Evolutionary conservation across 1,140 invertebrate genomes (phyloP).

Genomic region (Eriocheir sinensis): DNA sequence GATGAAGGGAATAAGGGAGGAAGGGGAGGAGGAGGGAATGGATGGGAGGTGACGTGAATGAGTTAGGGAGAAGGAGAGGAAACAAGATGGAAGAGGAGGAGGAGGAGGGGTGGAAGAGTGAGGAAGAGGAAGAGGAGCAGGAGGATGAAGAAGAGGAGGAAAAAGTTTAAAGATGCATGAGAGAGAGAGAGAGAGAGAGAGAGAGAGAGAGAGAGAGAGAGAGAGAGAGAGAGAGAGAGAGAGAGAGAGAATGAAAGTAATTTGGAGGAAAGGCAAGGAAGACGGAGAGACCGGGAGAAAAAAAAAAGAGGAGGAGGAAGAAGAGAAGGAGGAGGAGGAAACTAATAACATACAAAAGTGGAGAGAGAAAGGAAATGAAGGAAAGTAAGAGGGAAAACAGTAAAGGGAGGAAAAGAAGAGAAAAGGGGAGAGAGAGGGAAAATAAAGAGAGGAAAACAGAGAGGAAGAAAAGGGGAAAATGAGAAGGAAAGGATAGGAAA

Average conservation of each 20-base stretch:
- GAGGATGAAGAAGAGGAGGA: not conserved
- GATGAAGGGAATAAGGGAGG: no score
- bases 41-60: no score
- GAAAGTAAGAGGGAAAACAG: not conserved
- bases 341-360: no score
- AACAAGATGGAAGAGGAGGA: no score
- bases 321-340: no score
- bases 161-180: not conserved
- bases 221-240: not conserved
- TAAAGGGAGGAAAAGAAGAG: not conserved
- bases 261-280: no score
- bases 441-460: not conserved
- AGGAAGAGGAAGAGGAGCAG: not conserved
- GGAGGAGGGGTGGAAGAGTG: not conserved
- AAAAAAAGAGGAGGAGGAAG: no score
- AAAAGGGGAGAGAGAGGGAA: not conserved
- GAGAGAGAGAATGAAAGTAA: not conserved
- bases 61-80: no score
- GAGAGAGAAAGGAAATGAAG: no score
- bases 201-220: not conserved
- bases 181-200: not conserved
- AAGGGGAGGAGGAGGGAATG: no score
- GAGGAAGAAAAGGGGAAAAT: not conserved
- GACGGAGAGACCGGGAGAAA: not conserved
- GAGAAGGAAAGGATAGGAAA: slow-evolving; percentile 9